Conservation (phyloP, 2,888 invertebrate genomes). For the Idaea straminata region DNA sequence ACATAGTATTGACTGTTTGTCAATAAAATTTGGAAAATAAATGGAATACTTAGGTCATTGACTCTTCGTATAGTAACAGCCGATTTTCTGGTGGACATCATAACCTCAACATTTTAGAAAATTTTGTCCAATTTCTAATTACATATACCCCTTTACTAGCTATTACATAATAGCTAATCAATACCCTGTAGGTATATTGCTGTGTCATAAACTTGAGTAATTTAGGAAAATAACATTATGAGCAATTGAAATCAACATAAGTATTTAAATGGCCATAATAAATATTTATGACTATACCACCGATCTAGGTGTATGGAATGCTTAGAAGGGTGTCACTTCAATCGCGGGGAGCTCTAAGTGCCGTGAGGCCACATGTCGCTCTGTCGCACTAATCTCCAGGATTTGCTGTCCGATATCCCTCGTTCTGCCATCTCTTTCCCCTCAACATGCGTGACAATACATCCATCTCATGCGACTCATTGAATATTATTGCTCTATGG, state of each 20-base stretch:
- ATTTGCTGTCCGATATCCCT: slow-evolving; percentile 77
- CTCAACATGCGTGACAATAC: slow-evolving; percentile 42
- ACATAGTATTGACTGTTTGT: too few species aligned
- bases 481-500: slow-evolving; percentile 80
- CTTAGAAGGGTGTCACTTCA: slow-evolving; percentile 39
- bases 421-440: slow-evolving; percentile 49
- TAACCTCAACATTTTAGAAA: too few species aligned
- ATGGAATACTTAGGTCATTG: too few species aligned
- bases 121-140: too few species aligned
- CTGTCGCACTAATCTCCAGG: slow-evolving; percentile 78
- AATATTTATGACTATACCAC: slow-evolving; percentile 49
- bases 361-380: slow-evolving; percentile 78
- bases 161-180: slow-evolving; percentile 3
- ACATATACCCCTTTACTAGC: too few species aligned
- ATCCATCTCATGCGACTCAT: slow-evolving; percentile 70
- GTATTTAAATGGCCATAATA: slow-evolving; percentile 35
- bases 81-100: too few species aligned
- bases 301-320: slow-evolving; percentile 41
- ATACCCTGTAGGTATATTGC: too few species aligned
- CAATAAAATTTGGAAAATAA: too few species aligned
- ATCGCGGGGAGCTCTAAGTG: slow-evolving; percentile 66
- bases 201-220: background rate
- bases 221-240: background rate
- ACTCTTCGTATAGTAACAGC: too few species aligned
- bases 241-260: slow-evolving; percentile 11